Percentiles rank a stretch among this genome's conserved stretches.
Evolutionary conservation across 2,797 vertebrate species (phyloP).

Genomic region (Anableps anableps): DNA sequence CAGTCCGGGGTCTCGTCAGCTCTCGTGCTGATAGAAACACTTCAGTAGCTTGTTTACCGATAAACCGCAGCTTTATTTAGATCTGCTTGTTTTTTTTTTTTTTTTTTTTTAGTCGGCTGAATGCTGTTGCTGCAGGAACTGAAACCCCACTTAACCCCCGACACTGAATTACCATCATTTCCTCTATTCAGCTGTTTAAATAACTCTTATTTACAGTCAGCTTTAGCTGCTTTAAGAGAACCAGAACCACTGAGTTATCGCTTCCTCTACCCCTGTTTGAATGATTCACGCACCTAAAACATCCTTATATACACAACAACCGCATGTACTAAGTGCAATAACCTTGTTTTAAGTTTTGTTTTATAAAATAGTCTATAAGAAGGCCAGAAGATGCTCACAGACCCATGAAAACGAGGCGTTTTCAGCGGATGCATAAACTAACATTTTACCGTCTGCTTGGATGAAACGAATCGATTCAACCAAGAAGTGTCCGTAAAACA

Average conservation of each 20-base stretch:
- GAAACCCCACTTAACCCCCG: slow-evolving; percentile 10
- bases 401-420: not conserved
- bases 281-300: slow-evolving; percentile 27
- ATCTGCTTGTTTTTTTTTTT: not conserved
- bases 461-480: slow-evolving; percentile 24
- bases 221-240: slow-evolving; percentile 19
- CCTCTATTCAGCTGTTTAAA: slow-evolving; percentile 38
- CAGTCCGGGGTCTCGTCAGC: slow-evolving; percentile 12
- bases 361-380: not conserved
- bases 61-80: slow-evolving; percentile 1
- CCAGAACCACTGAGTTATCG: slow-evolving; percentile 1
- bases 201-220: slow-evolving; percentile 32
- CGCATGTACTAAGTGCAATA: slow-evolving; percentile 51
- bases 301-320: slow-evolving; percentile 48
- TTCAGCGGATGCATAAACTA: not conserved
- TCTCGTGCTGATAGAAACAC: not conserved
- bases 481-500: not conserved
- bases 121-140: not conserved
- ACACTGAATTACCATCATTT: slow-evolving; percentile 60
- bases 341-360: slow-evolving; percentile 1
- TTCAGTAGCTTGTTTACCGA: not conserved
- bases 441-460: slow-evolving; percentile 26
- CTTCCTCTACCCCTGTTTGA: not conserved
- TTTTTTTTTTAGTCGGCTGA: not conserved
- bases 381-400: not conserved